Evolutionary conservation across 2,888 invertebrate genomes (phyloP).

Genomic region (Sipha maydis): DNA sequence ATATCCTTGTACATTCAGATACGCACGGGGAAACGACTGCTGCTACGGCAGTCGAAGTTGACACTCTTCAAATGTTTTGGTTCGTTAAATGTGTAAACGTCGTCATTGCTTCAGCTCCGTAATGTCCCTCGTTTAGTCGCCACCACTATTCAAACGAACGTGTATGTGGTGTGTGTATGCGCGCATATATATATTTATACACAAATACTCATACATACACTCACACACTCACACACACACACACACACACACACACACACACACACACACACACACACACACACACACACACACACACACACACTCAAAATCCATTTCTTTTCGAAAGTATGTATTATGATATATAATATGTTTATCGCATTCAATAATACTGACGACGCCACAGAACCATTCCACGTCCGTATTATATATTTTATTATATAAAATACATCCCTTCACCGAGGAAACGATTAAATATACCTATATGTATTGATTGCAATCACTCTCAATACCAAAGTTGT

Average conservation of each 20-base stretch:
- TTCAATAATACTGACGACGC: too few relatives aligned
- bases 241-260: background rate
- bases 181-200: too few relatives aligned
- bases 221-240: background rate
- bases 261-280: background rate
- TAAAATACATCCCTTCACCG: background rate
- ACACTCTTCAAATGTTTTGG: slow-evolving; percentile 50
- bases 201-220: too few relatives aligned
- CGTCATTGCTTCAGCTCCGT: background rate
- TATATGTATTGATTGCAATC: background rate
- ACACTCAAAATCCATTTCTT: background rate
- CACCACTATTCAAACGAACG: background rate
- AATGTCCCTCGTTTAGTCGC: background rate
- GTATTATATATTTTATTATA: background rate
- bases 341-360: slow-evolving; percentile 9
- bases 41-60: slow-evolving; percentile 18
- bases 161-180: background rate
- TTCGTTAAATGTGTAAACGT: slow-evolving; percentile 59
- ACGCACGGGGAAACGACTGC: background rate
- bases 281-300: background rate
- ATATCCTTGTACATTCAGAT: background rate
- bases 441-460: background rate
- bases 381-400: background rate
- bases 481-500: too few relatives aligned
- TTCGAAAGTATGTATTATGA: background rate